Evolutionary conservation across 2,113 vertebrate genomes (phyloP), one percentile per base, ranked within the genome.

Genomic region (Oreocharis arfaki): DNA sequence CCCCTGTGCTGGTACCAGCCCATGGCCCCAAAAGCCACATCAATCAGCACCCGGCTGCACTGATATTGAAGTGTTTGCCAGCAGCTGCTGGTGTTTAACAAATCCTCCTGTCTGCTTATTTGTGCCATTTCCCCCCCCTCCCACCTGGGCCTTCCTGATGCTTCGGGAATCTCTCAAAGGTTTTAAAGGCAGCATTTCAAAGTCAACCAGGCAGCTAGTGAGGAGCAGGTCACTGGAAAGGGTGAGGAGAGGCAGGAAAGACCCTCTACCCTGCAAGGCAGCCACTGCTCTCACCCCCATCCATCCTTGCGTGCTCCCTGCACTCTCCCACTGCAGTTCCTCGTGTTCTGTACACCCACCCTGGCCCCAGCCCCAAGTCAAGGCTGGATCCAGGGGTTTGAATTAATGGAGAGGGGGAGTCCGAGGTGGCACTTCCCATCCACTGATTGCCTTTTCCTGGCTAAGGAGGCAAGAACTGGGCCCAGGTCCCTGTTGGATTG

Each of bases 401-500:
- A n/a, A 30, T 27, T 17, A 8, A n/a, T 5, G 33, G 27, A 27
- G 28, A 75, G 7, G 17, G 17, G 11, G 46, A 30, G 28, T 4
- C 30, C 2, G 14, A 63, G 37, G 64, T 1, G 0, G 5, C 0
- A 0, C 6, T 49, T 57, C 33, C 24, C 5, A 0, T 20, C 42
- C 1, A 0, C 67, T 89, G 10, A 0, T 33, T 50, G 61, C 57
- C 19, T 80, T 64, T 76, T n/a, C 81, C 23, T 30, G 63, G 32
- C 42, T 42, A 1, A 0, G 1, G 30, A 44, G 35, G 75, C 28
- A 47, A 70, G 46, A 73, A 60, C 23, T 27, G 39, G 24, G 27
- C 71, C 16, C 76, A 23, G 53, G 14, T 64, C 17, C 39, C n/a
- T 9, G 35, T 22, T 7, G 11, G 33, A 9, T 56, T 52, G 19